phyloP scores from a whole-genome alignment of 2,113 vertebrate genomes.

The Corythoichthys intestinalis region DNA sequence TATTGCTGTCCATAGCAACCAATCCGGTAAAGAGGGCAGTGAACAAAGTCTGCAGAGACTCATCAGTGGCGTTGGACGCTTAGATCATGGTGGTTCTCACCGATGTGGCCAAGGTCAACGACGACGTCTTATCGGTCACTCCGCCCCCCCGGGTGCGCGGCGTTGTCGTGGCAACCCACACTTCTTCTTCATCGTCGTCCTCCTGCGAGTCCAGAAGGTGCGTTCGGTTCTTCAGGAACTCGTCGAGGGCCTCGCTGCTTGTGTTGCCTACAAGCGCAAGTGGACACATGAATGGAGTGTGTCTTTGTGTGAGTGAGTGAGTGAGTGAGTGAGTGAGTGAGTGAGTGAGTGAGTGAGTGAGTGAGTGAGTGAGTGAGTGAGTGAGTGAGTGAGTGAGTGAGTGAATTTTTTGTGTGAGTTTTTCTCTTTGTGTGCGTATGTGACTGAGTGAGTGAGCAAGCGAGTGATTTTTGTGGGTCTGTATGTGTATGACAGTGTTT shows the following conservation, averaged over 20 bases:
- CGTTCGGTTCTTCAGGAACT: slow-evolving; percentile 8
- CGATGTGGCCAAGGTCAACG: slow-evolving; percentile 3
- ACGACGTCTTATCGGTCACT: neutral
- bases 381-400: too few relatives aligned
- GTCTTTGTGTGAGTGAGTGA: neutral
- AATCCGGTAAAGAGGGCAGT: too few relatives aligned
- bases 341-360: neutral
- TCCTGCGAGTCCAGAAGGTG: neutral
- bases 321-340: neutral
- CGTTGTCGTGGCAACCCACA: neutral
- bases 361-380: too few relatives aligned
- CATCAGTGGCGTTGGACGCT: too few relatives aligned
- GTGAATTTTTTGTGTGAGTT: neutral
- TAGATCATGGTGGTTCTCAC: slow-evolving; percentile 12
- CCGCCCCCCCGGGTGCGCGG: neutral
- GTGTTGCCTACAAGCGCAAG: slow-evolving; percentile 29
- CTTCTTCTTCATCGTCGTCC: neutral
- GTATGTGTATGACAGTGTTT: too few relatives aligned
- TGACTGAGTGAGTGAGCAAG: neutral
- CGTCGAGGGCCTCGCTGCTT: slow-evolving; percentile 33
- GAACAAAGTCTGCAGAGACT: too few relatives aligned
- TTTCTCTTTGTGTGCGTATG: neutral
- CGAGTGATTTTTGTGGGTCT: too few relatives aligned
- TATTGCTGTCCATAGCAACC: too few relatives aligned
- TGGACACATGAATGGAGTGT: neutral